Conservation (phyloP, 2,113 vertebrate genomes). For the Argyrosomus japonicus region DNA sequence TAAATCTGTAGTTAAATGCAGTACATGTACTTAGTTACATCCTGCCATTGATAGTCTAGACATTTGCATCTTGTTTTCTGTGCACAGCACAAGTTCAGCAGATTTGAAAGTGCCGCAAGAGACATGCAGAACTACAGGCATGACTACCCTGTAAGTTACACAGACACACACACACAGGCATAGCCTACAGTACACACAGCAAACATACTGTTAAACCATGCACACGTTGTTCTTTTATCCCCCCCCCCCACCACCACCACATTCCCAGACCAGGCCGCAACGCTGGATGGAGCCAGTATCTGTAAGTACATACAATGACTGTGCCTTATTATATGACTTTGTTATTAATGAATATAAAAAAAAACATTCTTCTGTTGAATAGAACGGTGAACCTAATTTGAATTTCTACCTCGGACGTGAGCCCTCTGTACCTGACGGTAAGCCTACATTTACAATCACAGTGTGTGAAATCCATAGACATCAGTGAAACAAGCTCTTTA, state of each 20-base stretch:
- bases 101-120: constrained; percentile 83
- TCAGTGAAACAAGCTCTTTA: not conserved
- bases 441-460: not conserved
- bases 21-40: not conserved
- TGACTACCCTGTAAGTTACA: constrained; percentile 84
- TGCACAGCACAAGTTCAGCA: constrained; percentile 58
- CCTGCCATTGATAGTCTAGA: too few species aligned
- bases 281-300: fast-evolving
- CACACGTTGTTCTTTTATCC: not conserved
- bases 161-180: not conserved
- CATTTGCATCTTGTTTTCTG: not conserved
- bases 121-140: constrained; percentile 91
- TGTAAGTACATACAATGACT: constrained; percentile 29
- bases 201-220: not conserved
- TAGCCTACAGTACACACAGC: not conserved
- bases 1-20: too few species aligned
- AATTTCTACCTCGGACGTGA: constrained; percentile 87
- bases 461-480: not conserved
- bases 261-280: fast-evolving
- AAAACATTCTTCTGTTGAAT: not conserved
- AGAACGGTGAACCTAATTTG: constrained; percentile 83
- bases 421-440: constrained; percentile 84
- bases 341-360: not conserved
- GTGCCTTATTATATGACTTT: not conserved
- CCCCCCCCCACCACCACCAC: not conserved